Evolutionary conservation across 2,888 invertebrate genomes (phyloP).

Genomic region (Hydropsyche betteni): DNA sequence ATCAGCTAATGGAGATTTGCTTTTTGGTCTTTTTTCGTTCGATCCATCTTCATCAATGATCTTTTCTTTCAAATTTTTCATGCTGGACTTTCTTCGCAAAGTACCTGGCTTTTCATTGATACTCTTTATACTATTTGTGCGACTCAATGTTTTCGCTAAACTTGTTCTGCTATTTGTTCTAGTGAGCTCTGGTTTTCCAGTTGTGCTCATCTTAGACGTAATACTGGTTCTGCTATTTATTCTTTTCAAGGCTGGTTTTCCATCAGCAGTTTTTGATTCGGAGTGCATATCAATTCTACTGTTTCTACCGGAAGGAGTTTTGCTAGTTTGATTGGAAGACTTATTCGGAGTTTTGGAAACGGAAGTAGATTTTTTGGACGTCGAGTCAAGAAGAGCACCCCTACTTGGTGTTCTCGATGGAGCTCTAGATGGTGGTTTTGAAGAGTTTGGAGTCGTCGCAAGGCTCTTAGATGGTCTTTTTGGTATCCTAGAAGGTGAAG

Average conservation of each 20-base stretch:
- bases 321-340: conserved; percentile 30
- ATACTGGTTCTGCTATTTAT: conserved; percentile 47
- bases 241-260: conserved; percentile 43
- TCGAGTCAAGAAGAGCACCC: conserved; percentile 60
- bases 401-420: conserved; percentile 55
- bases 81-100: conserved; percentile 42
- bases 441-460: conserved; percentile 47
- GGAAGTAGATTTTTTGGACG: conserved; percentile 51
- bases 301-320: conserved; percentile 33
- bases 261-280: conserved; percentile 38
- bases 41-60: conserved; percentile 43
- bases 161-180: conserved; percentile 58
- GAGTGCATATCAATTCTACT: conserved; percentile 30
- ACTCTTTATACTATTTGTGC: conserved; percentile 61
- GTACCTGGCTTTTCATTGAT: conserved; percentile 54
- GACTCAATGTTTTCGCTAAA: conserved; percentile 58
- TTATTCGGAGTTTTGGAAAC: conserved; percentile 31
- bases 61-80: conserved; percentile 53
- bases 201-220: conserved; percentile 42
- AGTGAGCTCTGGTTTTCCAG: conserved; percentile 48
- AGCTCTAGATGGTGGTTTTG: conserved; percentile 43
- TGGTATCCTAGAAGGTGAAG: conserved; percentile 54
- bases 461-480: conserved; percentile 55
- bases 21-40: conserved; percentile 53
- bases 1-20: conserved; percentile 49